Evolutionary conservation across 2,888 invertebrate species (phyloP).

Genomic region (Cremastobaeus sp.): DNA sequence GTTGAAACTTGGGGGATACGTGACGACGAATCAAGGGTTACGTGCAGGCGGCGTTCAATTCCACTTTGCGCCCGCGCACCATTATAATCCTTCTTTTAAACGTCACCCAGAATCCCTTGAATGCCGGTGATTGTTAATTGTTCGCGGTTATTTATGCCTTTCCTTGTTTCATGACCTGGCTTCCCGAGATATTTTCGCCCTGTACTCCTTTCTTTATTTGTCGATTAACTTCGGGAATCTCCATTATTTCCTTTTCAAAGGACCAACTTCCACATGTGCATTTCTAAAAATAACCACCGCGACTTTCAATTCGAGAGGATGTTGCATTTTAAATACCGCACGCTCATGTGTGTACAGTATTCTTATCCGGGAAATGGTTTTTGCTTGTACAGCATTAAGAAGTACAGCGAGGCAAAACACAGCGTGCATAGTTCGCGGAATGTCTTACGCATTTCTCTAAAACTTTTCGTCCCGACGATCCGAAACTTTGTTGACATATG

Average conservation of each 20-base stretch:
- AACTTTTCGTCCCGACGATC: conserved; percentile 25
- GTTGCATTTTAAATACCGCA: too few species aligned
- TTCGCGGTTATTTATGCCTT: conserved; percentile 28
- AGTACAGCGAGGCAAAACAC: too few species aligned
- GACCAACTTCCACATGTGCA: too few species aligned
- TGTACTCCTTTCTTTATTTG: not conserved
- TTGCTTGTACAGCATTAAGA: too few species aligned
- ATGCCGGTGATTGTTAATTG: conserved; percentile 41
- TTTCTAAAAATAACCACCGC: too few species aligned
- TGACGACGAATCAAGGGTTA: conserved; percentile 54
- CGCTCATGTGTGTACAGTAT: too few species aligned
- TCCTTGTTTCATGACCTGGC: conserved; percentile 8
- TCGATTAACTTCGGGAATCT: too few species aligned
- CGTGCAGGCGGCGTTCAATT: conserved; percentile 33
- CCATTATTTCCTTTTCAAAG: too few species aligned
- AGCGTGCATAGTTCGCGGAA: too few species aligned
- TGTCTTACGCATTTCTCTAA: too few species aligned
- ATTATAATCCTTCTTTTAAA: conserved; percentile 46
- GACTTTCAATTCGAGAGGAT: too few species aligned
- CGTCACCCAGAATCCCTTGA: conserved; percentile 12
- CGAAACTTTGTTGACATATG: conserved; percentile 44
- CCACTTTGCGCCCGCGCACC: conserved; percentile 27
- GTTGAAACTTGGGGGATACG: conserved; percentile 52
- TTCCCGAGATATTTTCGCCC: conserved; percentile 1
- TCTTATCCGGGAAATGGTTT: too few species aligned